phyloP scores from a whole-genome alignment of 2,888 invertebrate species.

The Nycteola revayana region DNA sequence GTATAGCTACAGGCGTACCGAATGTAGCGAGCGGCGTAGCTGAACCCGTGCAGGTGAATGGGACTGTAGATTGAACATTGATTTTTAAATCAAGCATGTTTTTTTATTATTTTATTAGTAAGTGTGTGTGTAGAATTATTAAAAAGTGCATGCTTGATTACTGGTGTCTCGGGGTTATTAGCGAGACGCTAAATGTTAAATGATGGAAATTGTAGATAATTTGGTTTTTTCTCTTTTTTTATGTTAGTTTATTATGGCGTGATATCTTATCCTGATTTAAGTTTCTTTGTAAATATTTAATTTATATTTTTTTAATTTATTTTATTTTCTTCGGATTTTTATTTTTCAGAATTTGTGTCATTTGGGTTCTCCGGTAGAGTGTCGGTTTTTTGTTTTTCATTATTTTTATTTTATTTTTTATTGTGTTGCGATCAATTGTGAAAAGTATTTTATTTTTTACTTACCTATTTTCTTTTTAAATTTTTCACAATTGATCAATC shows the following conservation, averaged over 20 bases:
- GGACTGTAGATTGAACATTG: constrained; percentile 19
- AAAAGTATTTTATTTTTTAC: constrained; percentile 17
- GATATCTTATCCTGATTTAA: no score
- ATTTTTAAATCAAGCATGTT: constrained; percentile 29
- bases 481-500: constrained; percentile 42
- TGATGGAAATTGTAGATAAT: no score
- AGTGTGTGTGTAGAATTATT: constrained; percentile 22
- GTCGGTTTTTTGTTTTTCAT: constrained; percentile 55
- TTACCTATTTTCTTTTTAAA: constrained; percentile 1
- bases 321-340: constrained; percentile 48
- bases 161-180: not conserved
- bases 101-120: constrained; percentile 2
- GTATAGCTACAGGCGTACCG: constrained; percentile 27
- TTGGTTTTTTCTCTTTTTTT: no score
- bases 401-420: constrained; percentile 35
- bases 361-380: constrained; percentile 76
- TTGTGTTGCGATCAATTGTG: constrained; percentile 47
- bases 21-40: constrained; percentile 31
- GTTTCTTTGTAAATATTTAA: constrained; percentile 29
- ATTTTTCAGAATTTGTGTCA: constrained; percentile 68
- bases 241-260: no score
- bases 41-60: constrained; percentile 49
- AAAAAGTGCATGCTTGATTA: constrained; percentile 16
- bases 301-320: constrained; percentile 28
- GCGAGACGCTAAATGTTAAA: no score